Evolutionary conservation across 92 coral and sea anemone genomes (phyloP).

Genomic region (Epizoanthus fatuus): DNA sequence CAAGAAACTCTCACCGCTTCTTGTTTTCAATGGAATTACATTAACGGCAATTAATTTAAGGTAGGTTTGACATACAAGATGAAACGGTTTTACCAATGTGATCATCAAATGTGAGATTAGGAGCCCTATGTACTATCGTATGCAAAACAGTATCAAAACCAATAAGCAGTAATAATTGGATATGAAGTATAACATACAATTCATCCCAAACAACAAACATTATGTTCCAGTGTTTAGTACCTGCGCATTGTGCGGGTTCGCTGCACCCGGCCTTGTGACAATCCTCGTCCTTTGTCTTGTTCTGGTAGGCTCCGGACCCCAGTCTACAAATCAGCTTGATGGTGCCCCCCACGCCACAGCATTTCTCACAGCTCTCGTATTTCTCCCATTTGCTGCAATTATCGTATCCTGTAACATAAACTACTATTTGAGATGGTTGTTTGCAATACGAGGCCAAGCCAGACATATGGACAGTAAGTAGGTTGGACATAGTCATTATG

Average conservation of each 20-base stretch:
- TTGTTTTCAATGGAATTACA: no score
- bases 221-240: background rate
- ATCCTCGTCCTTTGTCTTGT: background rate
- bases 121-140: no score
- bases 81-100: no score
- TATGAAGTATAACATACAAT: background rate
- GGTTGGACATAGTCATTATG: no score
- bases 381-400: slow-evolving; percentile 17
- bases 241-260: slow-evolving; percentile 19
- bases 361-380: slow-evolving; percentile 7
- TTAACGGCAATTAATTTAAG: no score
- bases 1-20: no score
- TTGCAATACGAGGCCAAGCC: no score
- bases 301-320: slow-evolving; percentile 14
- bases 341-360: slow-evolving; percentile 11
- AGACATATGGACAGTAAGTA: no score
- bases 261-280: slow-evolving; percentile 35
- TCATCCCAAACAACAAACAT: background rate
- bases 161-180: background rate
- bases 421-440: background rate
- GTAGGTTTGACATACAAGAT: no score
- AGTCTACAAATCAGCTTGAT: slow-evolving; percentile 9
- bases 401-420: background rate
- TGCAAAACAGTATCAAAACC: no score
- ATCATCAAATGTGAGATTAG: no score